Evolutionary conservation across 2,888 invertebrate species (phyloP).

Genomic region (Cheiracanthium punctorium): DNA sequence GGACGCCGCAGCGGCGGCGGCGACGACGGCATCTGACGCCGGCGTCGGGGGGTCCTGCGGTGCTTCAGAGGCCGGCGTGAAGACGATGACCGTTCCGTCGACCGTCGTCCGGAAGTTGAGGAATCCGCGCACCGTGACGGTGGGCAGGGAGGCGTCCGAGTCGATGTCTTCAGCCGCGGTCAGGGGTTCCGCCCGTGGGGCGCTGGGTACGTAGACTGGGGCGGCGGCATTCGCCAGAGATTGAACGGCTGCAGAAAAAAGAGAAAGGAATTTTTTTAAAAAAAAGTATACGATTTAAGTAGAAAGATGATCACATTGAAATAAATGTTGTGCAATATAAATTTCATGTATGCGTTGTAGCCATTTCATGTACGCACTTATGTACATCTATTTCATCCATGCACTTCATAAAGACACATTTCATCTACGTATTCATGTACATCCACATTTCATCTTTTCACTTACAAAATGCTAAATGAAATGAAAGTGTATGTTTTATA

Average conservation of each 20-base stretch:
- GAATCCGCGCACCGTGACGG: conserved; percentile 95
- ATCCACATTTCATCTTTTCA: too few species aligned
- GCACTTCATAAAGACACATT: too few species aligned
- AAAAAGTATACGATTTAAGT: too few species aligned
- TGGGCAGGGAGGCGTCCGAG: conserved; percentile 79
- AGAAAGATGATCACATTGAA: too few species aligned
- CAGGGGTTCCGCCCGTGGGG: conserved; percentile 38
- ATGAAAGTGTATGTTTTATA: too few species aligned
- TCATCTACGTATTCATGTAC: too few species aligned
- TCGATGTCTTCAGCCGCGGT: conserved; percentile 74
- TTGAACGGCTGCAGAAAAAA: conserved; percentile 14
- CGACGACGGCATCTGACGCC: neutral
- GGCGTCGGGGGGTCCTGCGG: conserved; percentile 41
- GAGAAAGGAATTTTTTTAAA: too few species aligned
- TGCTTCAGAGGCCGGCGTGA: conserved; percentile 81
- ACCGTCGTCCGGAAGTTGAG: conserved; percentile 95
- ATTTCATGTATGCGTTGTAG: too few species aligned
- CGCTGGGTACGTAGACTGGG: conserved; percentile 66
- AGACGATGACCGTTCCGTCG: conserved; percentile 95
- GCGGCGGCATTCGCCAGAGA: conserved; percentile 32
- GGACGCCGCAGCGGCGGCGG: conserved; percentile 1
- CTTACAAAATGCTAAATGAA: too few species aligned
- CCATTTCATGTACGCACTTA: too few species aligned
- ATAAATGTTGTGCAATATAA: too few species aligned
- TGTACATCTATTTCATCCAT: too few species aligned